These are phyloP conservation scores for Myathropa florea DNA, from an alignment of 2,888 invertebrate genomes.

Conservation along the genomic window DNA sequence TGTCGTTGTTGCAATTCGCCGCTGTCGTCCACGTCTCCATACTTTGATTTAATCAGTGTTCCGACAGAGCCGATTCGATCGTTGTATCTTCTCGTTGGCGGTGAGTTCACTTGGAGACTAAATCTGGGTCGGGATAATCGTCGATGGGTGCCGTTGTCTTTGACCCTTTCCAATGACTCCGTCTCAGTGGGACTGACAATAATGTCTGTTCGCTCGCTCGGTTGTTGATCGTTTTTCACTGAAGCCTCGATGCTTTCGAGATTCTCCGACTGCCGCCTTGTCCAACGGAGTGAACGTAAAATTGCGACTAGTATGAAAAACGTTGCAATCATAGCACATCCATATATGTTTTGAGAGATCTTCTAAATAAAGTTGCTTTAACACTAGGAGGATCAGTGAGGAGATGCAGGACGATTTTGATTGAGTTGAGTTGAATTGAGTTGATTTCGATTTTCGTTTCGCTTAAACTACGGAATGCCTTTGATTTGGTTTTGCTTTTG, in stretches of 20 bases:
- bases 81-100: constrained; percentile 48
- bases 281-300: constrained; percentile 80
- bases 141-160: constrained; percentile 36
- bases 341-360: constrained; percentile 40
- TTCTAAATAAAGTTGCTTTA: constrained; percentile 21
- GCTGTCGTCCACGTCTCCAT: constrained; percentile 27
- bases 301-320: constrained; percentile 80
- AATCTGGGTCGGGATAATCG: constrained; percentile 61
- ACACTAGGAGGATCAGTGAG: constrained; percentile 22
- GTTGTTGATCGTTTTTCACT: constrained; percentile 52
- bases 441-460: constrained; percentile 19
- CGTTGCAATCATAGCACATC: constrained; percentile 79
- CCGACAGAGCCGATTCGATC: constrained; percentile 56
- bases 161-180: constrained; percentile 21
- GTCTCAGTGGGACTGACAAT: background rate
- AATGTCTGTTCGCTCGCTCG: constrained; percentile 21
- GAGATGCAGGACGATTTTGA: constrained; percentile 11
- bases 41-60: constrained; percentile 40
- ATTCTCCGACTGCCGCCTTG: constrained; percentile 73
- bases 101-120: constrained; percentile 47
- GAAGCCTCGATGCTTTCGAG: constrained; percentile 45
- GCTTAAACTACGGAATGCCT: constrained; percentile 42
- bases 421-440: constrained; percentile 22
- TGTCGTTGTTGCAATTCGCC: constrained; percentile 40
- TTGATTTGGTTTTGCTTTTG: background rate